These are phyloP conservation scores for Thamnaconus septentrionalis DNA, from an alignment of 2,113 vertebrate genomes.

Conservation along the genomic window DNA sequence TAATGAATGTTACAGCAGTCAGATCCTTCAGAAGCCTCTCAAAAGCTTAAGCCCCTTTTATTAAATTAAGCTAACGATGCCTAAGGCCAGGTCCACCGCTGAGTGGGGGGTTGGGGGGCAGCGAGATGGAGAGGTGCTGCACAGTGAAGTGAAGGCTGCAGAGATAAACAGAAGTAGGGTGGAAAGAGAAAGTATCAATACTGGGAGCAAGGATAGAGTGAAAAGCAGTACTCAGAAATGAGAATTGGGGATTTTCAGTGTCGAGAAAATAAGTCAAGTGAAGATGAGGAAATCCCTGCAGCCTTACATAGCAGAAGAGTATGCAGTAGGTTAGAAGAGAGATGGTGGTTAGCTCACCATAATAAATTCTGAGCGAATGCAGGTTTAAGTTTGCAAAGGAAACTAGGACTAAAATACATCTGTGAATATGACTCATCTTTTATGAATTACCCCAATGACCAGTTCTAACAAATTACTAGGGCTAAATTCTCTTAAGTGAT, in stretches of 20 bases:
- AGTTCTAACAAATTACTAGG: too few relatives aligned
- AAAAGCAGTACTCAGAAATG: not conserved
- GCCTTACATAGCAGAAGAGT: constrained; percentile 9
- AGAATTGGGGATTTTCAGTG: not conserved
- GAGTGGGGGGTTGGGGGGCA: constrained; percentile 18
- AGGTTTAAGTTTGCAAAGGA: too few relatives aligned
- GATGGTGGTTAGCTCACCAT: too few relatives aligned
- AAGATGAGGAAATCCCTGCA: constrained; percentile 59
- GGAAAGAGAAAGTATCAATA: not conserved
- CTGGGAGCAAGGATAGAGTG: not conserved
- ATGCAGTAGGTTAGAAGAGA: too few relatives aligned
- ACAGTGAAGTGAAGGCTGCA: constrained; percentile 38
- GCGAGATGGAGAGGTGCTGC: constrained; percentile 28
- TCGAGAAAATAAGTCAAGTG: constrained; percentile 58
- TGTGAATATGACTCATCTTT: too few relatives aligned
- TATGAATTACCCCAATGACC: too few relatives aligned
- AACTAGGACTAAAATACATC: too few relatives aligned
- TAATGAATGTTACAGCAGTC: constrained; percentile 82
- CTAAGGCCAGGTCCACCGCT: constrained; percentile 72
- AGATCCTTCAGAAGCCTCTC: constrained; percentile 80
- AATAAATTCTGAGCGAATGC: too few relatives aligned
- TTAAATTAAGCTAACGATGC: constrained; percentile 81
- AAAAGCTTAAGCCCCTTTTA: constrained; percentile 79
- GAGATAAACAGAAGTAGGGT: constrained; percentile 34
- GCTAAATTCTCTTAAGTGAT: too few relatives aligned